Percentiles rank a stretch among this genome's conserved stretches.
phyloP scores from a whole-genome alignment of 2,797 vertebrate genomes.

The Rhinogobio ventralis region DNA sequence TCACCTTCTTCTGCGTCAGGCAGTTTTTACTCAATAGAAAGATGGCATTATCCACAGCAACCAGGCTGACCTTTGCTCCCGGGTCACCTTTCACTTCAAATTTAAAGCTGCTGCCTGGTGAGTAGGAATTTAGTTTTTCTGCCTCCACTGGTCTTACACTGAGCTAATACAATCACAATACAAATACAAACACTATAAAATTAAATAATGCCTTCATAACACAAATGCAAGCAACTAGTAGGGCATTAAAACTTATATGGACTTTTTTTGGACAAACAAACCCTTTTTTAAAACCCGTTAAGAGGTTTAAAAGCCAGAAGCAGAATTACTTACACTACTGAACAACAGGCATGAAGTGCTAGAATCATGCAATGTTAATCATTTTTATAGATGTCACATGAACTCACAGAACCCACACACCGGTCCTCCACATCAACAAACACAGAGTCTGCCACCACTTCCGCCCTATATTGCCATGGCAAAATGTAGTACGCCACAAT shows the following conservation, averaged over 20 bases:
- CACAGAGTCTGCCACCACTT: conserved; percentile 82
- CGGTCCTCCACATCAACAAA: conserved; percentile 78
- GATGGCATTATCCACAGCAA: conserved; percentile 84
- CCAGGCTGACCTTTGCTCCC: conserved; percentile 78
- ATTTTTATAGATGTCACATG: not conserved
- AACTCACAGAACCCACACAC: conserved; percentile 79
- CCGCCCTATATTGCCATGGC: conserved; percentile 47
- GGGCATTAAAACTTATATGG: not conserved
- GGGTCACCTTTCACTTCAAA: conserved; percentile 78
- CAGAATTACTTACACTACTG: not conserved
- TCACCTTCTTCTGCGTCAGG: conserved; percentile 84
- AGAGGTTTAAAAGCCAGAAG: not conserved
- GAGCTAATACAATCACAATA: conserved; percentile 62
- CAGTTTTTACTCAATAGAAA: conserved; percentile 78
- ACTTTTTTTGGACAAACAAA: not conserved
- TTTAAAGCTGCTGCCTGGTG: conserved; percentile 67
- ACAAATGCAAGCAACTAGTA: not conserved
- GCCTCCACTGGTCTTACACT: conserved; percentile 59
- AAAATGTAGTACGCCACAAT: conserved; percentile 79
- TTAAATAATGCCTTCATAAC: not conserved
- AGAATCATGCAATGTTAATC: not conserved
- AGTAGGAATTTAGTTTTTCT: conserved; percentile 23
- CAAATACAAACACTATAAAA: not conserved
- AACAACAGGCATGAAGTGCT: not conserved
- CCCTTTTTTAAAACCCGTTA: no score